Evolutionary conservation across 1,140 invertebrate species (phyloP).

Genomic region (Brachystomella parvula): DNA sequence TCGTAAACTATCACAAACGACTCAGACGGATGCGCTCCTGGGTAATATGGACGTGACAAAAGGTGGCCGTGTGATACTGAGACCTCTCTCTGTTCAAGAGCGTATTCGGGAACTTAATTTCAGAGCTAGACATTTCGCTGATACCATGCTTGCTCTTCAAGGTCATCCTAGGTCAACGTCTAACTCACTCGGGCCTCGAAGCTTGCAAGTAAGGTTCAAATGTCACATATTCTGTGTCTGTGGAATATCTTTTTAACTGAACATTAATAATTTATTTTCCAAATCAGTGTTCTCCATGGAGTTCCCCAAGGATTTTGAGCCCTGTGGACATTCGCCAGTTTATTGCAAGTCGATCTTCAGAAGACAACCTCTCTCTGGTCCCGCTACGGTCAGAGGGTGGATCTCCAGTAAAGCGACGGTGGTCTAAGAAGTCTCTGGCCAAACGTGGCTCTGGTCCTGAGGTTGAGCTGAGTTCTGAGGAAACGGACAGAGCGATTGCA

Average conservation of each 20-base stretch:
- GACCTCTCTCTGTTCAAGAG: conserved; percentile 48
- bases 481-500: conserved; percentile 41
- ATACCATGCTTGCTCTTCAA: conserved; percentile 48
- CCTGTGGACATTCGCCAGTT: conserved; percentile 49
- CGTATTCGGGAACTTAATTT: conserved; percentile 49
- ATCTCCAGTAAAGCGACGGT: conserved; percentile 42
- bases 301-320: conserved; percentile 48
- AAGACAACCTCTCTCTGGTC: conserved; percentile 45
- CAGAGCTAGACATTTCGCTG: conserved; percentile 48
- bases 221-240: not conserved
- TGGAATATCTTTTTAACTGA: not conserved
- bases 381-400: conserved; percentile 36
- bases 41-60: conserved; percentile 45
- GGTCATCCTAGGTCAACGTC: conserved; percentile 39
- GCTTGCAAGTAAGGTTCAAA: conserved; percentile 43
- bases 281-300: conserved; percentile 48
- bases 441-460: conserved; percentile 26
- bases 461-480: conserved; percentile 25
- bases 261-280: not conserved
- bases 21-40: conserved; percentile 48
- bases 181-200: conserved; percentile 42
- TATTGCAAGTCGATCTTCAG: conserved; percentile 46
- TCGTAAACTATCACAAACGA: conserved; percentile 48
- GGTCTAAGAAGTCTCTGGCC: conserved; percentile 41
- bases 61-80: conserved; percentile 42